Conservation (phyloP, 1,140 invertebrate species). For the Uloborus diversus region DNA sequence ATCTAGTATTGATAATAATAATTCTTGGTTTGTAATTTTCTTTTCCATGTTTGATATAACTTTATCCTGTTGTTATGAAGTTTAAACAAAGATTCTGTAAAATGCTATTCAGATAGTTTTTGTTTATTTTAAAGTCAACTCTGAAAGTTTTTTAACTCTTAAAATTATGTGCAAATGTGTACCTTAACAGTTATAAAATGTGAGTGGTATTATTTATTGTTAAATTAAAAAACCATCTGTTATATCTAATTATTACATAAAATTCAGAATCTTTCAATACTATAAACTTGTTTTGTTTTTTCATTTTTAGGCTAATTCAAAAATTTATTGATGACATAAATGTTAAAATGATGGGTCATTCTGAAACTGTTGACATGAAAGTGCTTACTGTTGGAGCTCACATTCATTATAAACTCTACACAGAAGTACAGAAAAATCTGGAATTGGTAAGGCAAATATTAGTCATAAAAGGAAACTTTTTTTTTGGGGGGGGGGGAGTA, state of each 20-base stretch:
- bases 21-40: no score
- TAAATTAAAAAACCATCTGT: neutral
- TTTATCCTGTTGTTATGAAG: no score
- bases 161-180: neutral
- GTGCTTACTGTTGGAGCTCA: neutral
- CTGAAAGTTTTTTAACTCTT: neutral
- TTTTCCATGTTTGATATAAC: no score
- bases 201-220: neutral
- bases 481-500: no score
- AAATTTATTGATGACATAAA: constrained; percentile 11
- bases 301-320: neutral
- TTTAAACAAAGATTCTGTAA: no score
- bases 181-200: neutral
- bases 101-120: no score
- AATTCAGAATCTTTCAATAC: neutral
- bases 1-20: no score
- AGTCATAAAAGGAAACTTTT: neutral
- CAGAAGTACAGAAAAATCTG: neutral
- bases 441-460: neutral
- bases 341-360: constrained; percentile 13
- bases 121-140: neutral
- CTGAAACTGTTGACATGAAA: neutral
- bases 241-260: neutral
- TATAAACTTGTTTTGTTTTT: neutral
- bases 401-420: constrained; percentile 17